These are phyloP conservation scores for Channa argus DNA, from an alignment of 2,113 vertebrate species.

Conservation along the genomic window DNA sequence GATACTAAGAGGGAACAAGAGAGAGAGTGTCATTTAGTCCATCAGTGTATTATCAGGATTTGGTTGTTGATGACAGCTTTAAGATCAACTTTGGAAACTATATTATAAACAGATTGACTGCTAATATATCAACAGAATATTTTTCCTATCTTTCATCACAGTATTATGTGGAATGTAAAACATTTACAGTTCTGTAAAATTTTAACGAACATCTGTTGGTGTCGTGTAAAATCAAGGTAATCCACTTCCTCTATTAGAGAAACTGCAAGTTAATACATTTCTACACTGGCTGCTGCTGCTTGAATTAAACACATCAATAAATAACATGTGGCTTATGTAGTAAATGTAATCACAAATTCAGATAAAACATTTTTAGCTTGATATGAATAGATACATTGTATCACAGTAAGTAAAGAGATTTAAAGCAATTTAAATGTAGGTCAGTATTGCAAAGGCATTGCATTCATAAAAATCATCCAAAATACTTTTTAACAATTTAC, in stretches of 20 bases:
- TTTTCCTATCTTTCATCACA: neutral
- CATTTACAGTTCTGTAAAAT: neutral
- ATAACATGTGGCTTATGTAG: neutral
- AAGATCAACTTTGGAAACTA: neutral
- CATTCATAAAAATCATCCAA: no score
- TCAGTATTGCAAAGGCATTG: no score
- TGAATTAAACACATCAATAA: no score
- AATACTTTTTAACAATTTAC: no score
- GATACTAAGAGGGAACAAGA: slow-evolving; percentile 8
- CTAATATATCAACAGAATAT: neutral
- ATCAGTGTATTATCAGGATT: slow-evolving; percentile 14
- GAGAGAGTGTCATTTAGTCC: neutral
- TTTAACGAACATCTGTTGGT: neutral
- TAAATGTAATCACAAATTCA: neutral
- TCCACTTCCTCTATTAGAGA: neutral
- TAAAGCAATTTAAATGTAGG: no score
- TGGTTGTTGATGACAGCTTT: slow-evolving; percentile 9
- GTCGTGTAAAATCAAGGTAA: neutral
- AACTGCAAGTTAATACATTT: neutral
- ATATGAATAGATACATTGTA: no score
- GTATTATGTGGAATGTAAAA: neutral
- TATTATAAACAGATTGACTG: neutral
- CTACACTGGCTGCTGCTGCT: neutral
- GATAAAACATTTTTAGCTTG: no score
- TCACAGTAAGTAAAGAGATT: no score